A percentile compares a stretch with the other conserved stretches of the same genome.
Conservation (phyloP, 2,113 vertebrate species). For the Nansenia antarctica region DNA sequence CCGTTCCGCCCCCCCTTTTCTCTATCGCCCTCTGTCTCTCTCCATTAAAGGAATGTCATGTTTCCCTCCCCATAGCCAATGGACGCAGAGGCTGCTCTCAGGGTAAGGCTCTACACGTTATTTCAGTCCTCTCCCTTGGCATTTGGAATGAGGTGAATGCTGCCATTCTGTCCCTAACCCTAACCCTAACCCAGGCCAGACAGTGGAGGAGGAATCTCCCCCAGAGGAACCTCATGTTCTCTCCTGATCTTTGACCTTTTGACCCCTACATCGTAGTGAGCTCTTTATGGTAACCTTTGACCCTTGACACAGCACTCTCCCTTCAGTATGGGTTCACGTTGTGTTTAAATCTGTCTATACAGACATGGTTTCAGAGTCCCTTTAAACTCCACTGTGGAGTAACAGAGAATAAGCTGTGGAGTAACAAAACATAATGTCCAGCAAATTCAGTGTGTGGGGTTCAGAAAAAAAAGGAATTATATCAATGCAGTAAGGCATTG, state of each 20-base stretch:
- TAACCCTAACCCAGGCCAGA: constrained; percentile 27
- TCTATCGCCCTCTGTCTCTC: constrained; percentile 31
- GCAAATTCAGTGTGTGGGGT: no score
- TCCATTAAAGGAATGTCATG: constrained; percentile 46
- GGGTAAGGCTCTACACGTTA: constrained; percentile 43
- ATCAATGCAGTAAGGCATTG: no score
- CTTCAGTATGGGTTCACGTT: constrained; percentile 40
- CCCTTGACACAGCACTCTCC: constrained; percentile 39
- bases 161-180: constrained; percentile 28
- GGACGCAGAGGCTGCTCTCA: constrained; percentile 35
- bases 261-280: constrained; percentile 40
- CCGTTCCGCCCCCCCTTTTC: no score
- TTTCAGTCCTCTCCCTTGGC: constrained; percentile 59
- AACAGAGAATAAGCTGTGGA: constrained; percentile 25
- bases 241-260: constrained; percentile 49
- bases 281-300: constrained; percentile 44
- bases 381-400: constrained; percentile 13
- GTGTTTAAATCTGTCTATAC: constrained; percentile 45
- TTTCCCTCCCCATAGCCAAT: constrained; percentile 19
- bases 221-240: constrained; percentile 44
- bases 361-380: constrained; percentile 19
- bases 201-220: constrained; percentile 47
- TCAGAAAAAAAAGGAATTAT: no score
- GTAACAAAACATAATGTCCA: no score
- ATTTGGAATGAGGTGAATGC: constrained; percentile 48